phyloP scores from a whole-genome alignment of 2,113 vertebrate species.

The Orientallactaga bullata region DNA sequence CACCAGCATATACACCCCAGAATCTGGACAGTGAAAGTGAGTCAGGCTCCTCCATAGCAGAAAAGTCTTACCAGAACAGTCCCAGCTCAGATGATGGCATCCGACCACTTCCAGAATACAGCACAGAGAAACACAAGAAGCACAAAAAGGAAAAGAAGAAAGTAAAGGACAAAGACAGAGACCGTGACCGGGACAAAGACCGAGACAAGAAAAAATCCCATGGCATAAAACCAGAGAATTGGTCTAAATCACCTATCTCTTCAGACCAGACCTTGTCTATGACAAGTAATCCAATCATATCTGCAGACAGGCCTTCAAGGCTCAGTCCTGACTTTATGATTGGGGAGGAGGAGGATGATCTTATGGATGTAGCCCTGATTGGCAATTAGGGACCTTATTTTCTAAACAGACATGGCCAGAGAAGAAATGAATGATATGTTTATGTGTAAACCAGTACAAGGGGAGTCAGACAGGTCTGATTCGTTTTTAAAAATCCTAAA shows the following conservation, averaged over 20 bases:
- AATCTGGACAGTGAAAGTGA: slow-evolving; percentile 98
- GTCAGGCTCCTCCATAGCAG: slow-evolving; percentile 97
- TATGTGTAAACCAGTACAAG: slow-evolving; percentile 59
- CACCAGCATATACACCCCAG: slow-evolving; percentile 97
- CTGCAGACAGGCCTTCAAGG: slow-evolving; percentile 92
- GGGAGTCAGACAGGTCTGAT: slow-evolving; percentile 64
- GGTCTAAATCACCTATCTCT: slow-evolving; percentile 96
- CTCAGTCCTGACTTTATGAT: slow-evolving; percentile 95
- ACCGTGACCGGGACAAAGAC: slow-evolving; percentile 94
- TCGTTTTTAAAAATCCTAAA: slow-evolving; percentile 62
- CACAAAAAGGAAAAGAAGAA: slow-evolving; percentile 99
- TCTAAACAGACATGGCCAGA: slow-evolving; percentile 66
- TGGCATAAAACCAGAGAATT: slow-evolving; percentile 94
- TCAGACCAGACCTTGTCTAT: slow-evolving; percentile 94
- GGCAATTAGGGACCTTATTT: slow-evolving; percentile 89
- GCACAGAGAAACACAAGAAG: slow-evolving; percentile 98
- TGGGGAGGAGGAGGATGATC: slow-evolving; percentile 97
- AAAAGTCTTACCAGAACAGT: slow-evolving; percentile 99
- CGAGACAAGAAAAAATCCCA: slow-evolving; percentile 97
- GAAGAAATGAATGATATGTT: slow-evolving; percentile 57
- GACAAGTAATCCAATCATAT: slow-evolving; percentile 87
- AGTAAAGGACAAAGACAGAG: slow-evolving; percentile 93
- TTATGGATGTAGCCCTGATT: slow-evolving; percentile 98
- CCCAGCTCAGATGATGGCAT: slow-evolving; percentile 97
- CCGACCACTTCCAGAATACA: slow-evolving; percentile 91